phyloP scores from a whole-genome alignment of 2,113 vertebrate species.

The Gulo gulo region DNA sequence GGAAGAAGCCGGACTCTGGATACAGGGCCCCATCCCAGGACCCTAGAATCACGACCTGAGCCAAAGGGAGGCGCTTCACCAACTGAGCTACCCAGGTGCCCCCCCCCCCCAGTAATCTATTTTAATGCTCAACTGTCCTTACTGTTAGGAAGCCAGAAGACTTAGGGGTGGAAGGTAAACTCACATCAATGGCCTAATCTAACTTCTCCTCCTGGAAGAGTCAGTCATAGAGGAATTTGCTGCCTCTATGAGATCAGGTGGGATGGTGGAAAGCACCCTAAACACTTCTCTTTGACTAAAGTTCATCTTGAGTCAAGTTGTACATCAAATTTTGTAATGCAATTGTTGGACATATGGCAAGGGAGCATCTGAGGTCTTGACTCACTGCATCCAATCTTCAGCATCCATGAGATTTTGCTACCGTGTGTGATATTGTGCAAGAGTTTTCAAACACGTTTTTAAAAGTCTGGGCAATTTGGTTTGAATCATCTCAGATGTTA shows the following conservation, averaged over 20 bases:
- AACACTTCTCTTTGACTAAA: neutral
- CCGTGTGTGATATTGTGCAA: neutral
- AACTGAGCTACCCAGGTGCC: neutral
- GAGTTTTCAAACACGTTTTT: slow-evolving; percentile 6
- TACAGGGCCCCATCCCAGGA: neutral
- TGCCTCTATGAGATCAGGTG: neutral
- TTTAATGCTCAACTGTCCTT: neutral
- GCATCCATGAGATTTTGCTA: neutral
- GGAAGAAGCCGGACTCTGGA: too few species aligned
- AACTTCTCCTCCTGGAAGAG: neutral
- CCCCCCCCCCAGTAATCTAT: neutral
- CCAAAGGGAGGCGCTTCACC: neutral
- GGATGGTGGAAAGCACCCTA: neutral
- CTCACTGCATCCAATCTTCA: neutral
- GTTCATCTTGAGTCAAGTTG: neutral
- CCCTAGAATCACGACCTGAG: neutral
- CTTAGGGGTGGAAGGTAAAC: neutral
- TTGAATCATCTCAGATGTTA: slow-evolving; percentile 31
- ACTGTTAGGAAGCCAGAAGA: neutral
- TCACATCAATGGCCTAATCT: neutral
- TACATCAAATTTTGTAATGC: neutral
- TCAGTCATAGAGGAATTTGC: neutral
- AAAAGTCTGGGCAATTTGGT: neutral
- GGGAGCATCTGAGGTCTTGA: neutral
- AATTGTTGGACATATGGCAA: neutral